Base-by-base conservation (phyloP, 2,888 invertebrate species). In the Linnaemya vulpina region DNA sequence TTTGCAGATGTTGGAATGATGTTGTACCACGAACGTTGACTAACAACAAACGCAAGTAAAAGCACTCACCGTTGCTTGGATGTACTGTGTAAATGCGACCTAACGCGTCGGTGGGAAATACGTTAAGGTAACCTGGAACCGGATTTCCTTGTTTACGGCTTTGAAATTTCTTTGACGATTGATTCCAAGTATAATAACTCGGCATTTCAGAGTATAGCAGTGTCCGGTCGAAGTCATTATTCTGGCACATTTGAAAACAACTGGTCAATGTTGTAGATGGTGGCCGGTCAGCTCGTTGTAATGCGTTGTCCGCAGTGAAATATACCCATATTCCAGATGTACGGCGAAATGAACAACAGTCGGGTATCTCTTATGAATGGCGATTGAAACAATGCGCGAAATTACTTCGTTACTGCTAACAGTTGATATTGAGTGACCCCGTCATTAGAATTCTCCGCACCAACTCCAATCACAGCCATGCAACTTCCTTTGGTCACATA, bases 271-370 rank as follows among this genome's bases (percentile, higher is more conserved):
- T 9, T 49, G 17, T 49, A n/a, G 49, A 17, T 49, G 49, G 49
- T 17, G 22, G 55, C 15, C 15, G 11, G 11, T 55, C 55, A 25
- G 55, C 55, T 55, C 55, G 55, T 55, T 55, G 25, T 25, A 25
- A 22, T 25, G 55, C 25, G 15, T 25, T 25, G 4, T 10, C 55
- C 13, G 10, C 86, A 30, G 89, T 91, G 68, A 92, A 91, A 73
- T 90, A 91, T 38, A 91, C 87, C 40, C 87, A 87, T 88, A 87
- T 58, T 87, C 86, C 22, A 87, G 81, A 85, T 87, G 88, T 55
- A 87, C 87, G 15, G 87, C 86, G 35, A 88, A 87, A 79, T 86
- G 83, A n/a, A 75, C 74, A 77, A 86, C 70, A 65, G 83, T 78
- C 1, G 65, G 51, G 20, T 65, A 11, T 4, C 63, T 15, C 30